A percentile compares a stretch with the other conserved stretches of the same genome.
These are phyloP conservation scores for Chlorops oryzae DNA, from an alignment of 1,140 invertebrate species.

Conservation along the genomic window DNA sequence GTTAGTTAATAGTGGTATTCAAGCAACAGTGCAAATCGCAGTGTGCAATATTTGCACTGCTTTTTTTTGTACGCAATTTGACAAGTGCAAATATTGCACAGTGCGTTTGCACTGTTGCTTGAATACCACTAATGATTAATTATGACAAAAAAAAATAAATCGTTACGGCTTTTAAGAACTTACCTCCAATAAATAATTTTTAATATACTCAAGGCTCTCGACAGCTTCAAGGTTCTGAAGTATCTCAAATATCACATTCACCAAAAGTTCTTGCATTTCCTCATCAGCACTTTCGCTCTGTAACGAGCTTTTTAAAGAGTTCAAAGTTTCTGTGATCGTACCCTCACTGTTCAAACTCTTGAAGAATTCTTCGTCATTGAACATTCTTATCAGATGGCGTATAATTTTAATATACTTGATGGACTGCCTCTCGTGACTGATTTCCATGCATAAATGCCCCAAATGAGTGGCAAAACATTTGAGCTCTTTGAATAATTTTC, in stretches of 20 bases:
- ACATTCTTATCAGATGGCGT: slow-evolving; percentile 30
- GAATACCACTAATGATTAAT: too few relatives aligned
- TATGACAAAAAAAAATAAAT: too few relatives aligned
- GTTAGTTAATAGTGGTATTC: too few relatives aligned
- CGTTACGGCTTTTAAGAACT: too few relatives aligned
- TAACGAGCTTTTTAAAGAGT: neutral
- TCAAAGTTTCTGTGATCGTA: slow-evolving; percentile 42
- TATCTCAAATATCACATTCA: slow-evolving; percentile 57
- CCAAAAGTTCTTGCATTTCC: slow-evolving; percentile 48
- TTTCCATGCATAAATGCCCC: slow-evolving; percentile 50
- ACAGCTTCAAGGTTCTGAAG: slow-evolving; percentile 49
- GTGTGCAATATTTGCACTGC: too few relatives aligned
- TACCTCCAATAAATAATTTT: slow-evolving; percentile 50
- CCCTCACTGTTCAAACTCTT: slow-evolving; percentile 13
- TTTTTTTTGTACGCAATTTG: too few relatives aligned
- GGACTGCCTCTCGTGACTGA: slow-evolving; percentile 39
- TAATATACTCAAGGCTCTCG: slow-evolving; percentile 51
- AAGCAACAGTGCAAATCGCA: too few relatives aligned
- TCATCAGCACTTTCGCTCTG: too few relatives aligned
- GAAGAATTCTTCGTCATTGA: slow-evolving; percentile 30
- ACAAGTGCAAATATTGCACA: too few relatives aligned
- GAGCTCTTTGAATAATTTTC: slow-evolving; percentile 43
- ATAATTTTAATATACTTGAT: slow-evolving; percentile 28
- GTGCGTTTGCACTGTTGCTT: too few relatives aligned
- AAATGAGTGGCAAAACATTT: slow-evolving; percentile 51